Evolutionary conservation across 2,888 invertebrate species (phyloP).

Genomic region (Watsonalla binaria): DNA sequence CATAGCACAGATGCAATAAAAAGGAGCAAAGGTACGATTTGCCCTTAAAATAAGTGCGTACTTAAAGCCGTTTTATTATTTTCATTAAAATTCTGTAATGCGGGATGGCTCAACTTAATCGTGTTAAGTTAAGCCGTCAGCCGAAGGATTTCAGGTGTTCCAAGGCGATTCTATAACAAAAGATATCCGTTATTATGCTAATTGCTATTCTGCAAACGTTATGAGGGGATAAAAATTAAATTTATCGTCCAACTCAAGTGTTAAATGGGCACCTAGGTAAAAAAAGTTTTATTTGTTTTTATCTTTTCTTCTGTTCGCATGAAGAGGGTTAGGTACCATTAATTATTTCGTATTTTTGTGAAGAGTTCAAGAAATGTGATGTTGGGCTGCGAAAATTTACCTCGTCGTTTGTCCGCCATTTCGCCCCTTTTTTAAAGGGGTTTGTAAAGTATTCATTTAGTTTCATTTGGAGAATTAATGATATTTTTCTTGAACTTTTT

Average conservation of each 20-base stretch:
- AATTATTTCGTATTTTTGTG: conserved; percentile 18
- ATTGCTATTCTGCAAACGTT: conserved; percentile 31
- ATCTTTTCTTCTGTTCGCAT: conserved; percentile 16
- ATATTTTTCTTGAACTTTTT: not conserved
- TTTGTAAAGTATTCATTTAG: not conserved
- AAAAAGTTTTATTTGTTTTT: conserved; percentile 21
- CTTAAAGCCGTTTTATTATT: conserved; percentile 1
- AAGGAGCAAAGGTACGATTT: not conserved
- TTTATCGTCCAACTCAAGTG: conserved; percentile 22
- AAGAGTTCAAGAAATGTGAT: not conserved
- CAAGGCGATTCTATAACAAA: conserved; percentile 17
- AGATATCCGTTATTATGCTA: conserved; percentile 33
- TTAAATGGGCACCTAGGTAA: conserved; percentile 18
- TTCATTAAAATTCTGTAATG: not conserved
- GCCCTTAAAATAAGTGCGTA: not conserved
- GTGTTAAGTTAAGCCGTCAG: not conserved
- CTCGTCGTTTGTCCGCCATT: not conserved
- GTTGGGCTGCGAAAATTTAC: not conserved
- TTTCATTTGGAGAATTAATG: not conserved
- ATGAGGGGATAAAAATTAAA: conserved; percentile 34
- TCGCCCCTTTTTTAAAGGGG: not conserved
- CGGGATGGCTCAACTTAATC: not conserved
- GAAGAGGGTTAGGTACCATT: conserved; percentile 20
- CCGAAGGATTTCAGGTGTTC: conserved; percentile 4
- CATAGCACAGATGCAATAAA: not conserved